Evolutionary conservation across 2,888 invertebrate species (phyloP), one percentile per base, ranked within the genome.

Genomic region (Zaprionus bogoriensis): DNA sequence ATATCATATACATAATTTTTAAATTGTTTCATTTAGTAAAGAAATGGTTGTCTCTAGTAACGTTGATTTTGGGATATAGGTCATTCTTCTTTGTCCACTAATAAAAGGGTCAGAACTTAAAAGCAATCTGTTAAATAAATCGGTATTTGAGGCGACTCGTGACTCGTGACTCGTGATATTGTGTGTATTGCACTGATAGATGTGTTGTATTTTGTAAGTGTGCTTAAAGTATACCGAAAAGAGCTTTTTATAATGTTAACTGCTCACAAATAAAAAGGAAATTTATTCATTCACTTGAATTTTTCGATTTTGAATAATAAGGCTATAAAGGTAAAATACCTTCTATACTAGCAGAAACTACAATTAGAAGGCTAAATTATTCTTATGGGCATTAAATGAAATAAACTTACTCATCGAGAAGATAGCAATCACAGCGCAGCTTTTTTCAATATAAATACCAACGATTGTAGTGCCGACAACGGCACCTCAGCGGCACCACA

Each of bases 321-420:
- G 6, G 6, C 32, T 52, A 3, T 17, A 22, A 14, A 1, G 68
- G 68, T 32, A 69, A 36, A 12, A 69, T 47, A 1, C 66, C 62
- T 25, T 67, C 62, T 19, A 69, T 62, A 20, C 59, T 53, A 27
- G 62, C 63, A 20, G 54, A 62, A 10, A 67, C 69, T 62, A n/a
- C 0, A 50, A 36, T 17, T 10, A 47, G 5, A 20, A 12, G 4
- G 6, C n/a, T n/a, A 36, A 3, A 44, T 30, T 2, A 44, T n/a
- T n/a, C 17, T 3, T 7, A 19, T 17, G 9, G 7, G 3, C 12
- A 5, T 2, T 1, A 12, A 3, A 1, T 42, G 6, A 9, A 1
- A 7, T 1, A 22, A 41, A 22, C 74, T 42, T 72, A 83, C 82
- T 17, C 30, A 83, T 36, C 2, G 81, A 71, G 10, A 81, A 50